Evolutionary conservation across 2,113 vertebrate genomes (phyloP).

Genomic region (Oenanthe melanoleuca): DNA sequence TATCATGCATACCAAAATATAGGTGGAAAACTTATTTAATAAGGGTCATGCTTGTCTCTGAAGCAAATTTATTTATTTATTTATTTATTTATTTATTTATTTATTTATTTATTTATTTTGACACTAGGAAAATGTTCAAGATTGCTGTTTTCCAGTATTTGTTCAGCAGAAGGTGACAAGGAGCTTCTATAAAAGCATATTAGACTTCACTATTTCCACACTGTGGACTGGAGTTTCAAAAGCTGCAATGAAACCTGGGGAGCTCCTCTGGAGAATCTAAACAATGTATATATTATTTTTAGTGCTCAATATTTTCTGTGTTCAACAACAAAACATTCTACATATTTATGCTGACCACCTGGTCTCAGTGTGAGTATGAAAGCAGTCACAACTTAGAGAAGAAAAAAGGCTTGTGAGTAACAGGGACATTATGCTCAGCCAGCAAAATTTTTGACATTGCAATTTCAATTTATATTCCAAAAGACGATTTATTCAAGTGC

Average conservation of each 20-base stretch:
- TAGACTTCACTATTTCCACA: not conserved
- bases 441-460: not conserved
- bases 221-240: not conserved
- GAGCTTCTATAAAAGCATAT: not conserved
- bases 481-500: not conserved
- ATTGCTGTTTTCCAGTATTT: not conserved
- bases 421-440: not conserved
- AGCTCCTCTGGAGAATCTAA: not conserved
- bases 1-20: not conserved
- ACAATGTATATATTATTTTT: not conserved
- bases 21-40: not conserved
- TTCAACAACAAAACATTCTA: not conserved
- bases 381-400: not conserved
- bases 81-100: constrained; percentile 9
- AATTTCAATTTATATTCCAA: not conserved
- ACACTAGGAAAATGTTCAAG: not conserved
- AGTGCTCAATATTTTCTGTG: not conserved
- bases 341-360: not conserved
- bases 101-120: not conserved
- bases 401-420: not conserved
- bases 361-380: not conserved
- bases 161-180: not conserved
- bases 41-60: not conserved
- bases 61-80: not conserved
- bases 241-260: not conserved